Conservation (phyloP, 53 echinoderm and acorn worm genomes). For the Mesocentrotus franciscanus region DNA sequence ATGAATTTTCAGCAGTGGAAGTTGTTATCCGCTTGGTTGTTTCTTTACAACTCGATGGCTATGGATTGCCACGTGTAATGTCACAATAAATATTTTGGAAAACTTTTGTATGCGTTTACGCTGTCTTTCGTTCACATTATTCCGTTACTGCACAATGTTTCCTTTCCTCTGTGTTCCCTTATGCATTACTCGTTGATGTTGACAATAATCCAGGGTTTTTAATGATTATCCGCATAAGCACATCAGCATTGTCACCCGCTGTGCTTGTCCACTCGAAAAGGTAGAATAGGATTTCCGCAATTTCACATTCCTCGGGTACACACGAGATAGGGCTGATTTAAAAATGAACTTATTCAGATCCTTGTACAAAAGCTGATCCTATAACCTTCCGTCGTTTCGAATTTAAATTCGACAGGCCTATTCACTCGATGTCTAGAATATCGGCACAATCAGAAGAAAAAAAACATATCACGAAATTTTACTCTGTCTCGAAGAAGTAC, state of each 20-base stretch:
- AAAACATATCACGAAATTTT: background rate
- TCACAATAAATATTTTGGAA: background rate
- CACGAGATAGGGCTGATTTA: background rate
- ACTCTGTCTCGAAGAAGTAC: background rate
- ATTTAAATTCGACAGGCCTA: too few species aligned
- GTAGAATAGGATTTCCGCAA: background rate
- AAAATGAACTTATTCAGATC: background rate
- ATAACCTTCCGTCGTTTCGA: background rate
- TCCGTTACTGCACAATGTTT: background rate
- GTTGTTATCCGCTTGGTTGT: background rate
- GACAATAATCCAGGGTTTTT: background rate
- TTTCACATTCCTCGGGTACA: background rate
- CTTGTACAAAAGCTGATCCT: background rate
- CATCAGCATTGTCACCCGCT: background rate
- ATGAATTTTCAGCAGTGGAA: constrained; percentile 19
- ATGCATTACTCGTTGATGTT: background rate
- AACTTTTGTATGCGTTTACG: background rate
- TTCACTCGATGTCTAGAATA: background rate
- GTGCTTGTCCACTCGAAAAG: background rate
- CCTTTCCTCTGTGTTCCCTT: background rate
- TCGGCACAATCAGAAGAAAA: background rate
- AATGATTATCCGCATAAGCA: background rate
- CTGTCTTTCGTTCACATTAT: background rate
- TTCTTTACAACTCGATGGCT: background rate
- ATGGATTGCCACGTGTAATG: background rate